phyloP scores from a whole-genome alignment of 2,113 vertebrate genomes.

The Riparia riparia region DNA sequence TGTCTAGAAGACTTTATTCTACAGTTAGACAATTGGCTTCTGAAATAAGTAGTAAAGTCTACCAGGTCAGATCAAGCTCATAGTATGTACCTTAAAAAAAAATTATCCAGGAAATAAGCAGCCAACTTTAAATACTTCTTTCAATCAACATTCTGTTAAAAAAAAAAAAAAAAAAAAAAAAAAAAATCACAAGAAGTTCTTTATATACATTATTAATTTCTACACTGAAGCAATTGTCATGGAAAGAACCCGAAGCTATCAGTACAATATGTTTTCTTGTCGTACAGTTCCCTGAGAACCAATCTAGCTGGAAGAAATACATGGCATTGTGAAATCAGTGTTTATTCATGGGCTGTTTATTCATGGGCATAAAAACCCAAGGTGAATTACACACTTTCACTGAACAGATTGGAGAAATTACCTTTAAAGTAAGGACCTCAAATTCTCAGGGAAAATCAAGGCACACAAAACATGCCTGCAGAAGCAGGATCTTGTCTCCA shows the following conservation, averaged over 20 bases:
- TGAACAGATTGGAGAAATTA: not conserved
- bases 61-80: not conserved
- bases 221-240: not conserved
- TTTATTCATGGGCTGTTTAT: not conserved
- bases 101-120: not conserved
- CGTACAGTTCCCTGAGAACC: not conserved
- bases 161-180: not conserved
- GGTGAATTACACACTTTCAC: not conserved
- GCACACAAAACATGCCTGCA: not conserved
- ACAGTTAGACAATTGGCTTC: not conserved
- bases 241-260: not conserved
- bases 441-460: not conserved
- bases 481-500: not conserved
- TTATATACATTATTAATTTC: not conserved
- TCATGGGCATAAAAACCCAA: not conserved
- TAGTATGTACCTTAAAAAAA: not conserved
- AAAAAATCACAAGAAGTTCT: not conserved
- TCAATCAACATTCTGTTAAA: not conserved
- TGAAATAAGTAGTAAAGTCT: not conserved
- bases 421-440: not conserved
- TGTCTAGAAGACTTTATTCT: not conserved
- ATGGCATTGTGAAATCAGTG: not conserved
- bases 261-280: not conserved
- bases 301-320: not conserved
- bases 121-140: not conserved